Evolutionary conservation across 1,140 invertebrate species (phyloP).

Genomic region (Drosophila sucinea): DNA sequence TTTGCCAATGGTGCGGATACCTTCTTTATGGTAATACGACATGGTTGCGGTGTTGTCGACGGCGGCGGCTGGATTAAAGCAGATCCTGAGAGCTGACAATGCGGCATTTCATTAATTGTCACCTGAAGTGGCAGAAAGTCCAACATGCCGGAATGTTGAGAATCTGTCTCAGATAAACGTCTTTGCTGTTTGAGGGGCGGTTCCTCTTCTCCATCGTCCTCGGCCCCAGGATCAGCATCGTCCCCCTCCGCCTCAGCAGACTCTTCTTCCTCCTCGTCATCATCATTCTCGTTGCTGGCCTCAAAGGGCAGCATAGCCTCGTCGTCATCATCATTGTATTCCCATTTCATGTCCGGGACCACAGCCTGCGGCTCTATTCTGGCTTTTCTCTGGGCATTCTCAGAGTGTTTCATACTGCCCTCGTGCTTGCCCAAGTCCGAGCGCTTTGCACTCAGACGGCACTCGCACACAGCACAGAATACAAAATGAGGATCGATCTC

Average conservation of each 20-base stretch:
- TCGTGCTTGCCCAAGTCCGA: slow-evolving; percentile 71
- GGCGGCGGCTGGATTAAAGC: slow-evolving; percentile 21
- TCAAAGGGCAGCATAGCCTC: slow-evolving; percentile 47
- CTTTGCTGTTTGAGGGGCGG: slow-evolving; percentile 55
- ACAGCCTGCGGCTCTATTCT: slow-evolving; percentile 21
- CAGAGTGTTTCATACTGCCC: slow-evolving; percentile 72
- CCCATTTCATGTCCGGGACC: slow-evolving; percentile 48
- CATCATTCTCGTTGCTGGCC: slow-evolving; percentile 19
- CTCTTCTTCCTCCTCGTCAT: slow-evolving; percentile 33
- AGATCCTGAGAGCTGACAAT: slow-evolving; percentile 18
- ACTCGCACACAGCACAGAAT: slow-evolving; percentile 69
- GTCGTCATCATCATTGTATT: slow-evolving; percentile 65
- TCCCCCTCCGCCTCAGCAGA: slow-evolving; percentile 22
- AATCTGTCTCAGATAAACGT: slow-evolving; percentile 58
- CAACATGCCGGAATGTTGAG: slow-evolving; percentile 66
- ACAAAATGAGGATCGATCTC: slow-evolving; percentile 75
- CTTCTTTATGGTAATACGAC: slow-evolving; percentile 72
- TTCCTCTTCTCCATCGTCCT: slow-evolving; percentile 25
- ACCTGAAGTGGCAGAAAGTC: slow-evolving; percentile 66
- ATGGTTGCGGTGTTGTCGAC: slow-evolving; percentile 42
- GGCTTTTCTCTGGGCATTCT: slow-evolving; percentile 61
- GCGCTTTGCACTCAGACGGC: slow-evolving; percentile 67
- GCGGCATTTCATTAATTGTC: slow-evolving; percentile 67
- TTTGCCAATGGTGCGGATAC: slow-evolving; percentile 41
- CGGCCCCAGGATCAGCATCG: slow-evolving; percentile 14